Evolutionary conservation across 92 coral and sea anemone species (phyloP).

Genomic region (Palythoa grandis): DNA sequence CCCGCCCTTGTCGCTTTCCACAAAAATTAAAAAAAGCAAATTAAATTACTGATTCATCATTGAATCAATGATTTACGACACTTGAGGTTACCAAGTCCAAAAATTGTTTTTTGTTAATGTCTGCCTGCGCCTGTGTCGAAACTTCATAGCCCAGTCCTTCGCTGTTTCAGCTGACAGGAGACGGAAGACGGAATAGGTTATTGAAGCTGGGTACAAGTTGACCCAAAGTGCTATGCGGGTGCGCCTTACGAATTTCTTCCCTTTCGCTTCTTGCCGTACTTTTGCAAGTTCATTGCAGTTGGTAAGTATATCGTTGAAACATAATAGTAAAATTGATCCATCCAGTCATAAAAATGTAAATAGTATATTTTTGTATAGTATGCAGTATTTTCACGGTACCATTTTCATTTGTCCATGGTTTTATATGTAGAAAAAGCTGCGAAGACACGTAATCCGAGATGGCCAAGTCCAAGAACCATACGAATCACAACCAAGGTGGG

Average conservation of each 20-base stretch:
- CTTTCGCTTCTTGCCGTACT: conserved; percentile 20
- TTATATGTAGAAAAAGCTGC: conserved; percentile 4
- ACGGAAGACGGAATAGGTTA: background rate
- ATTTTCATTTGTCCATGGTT: conserved; percentile 1
- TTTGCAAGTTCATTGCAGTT: background rate
- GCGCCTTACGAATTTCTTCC: conserved; percentile 30
- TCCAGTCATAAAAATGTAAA: background rate
- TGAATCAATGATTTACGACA: too few species aligned
- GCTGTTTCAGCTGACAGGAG: background rate
- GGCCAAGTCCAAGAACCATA: conserved; percentile 99
- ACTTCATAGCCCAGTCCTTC: too few species aligned
- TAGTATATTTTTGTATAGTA: background rate
- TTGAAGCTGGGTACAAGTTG: conserved; percentile 20
- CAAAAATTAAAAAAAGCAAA: too few species aligned
- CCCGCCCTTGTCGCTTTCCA: too few species aligned
- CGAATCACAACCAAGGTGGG: conserved; percentile 96
- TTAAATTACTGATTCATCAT: too few species aligned
- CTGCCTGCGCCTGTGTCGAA: too few species aligned
- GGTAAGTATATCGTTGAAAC: conserved; percentile 13
- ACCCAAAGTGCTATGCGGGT: conserved; percentile 25
- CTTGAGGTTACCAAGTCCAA: too few species aligned
- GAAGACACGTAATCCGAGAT: conserved; percentile 38
- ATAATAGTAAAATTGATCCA: conserved; percentile 17
- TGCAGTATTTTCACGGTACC: background rate
- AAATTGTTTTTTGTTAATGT: too few species aligned